phyloP scores from a whole-genome alignment of 2,113 vertebrate genomes.

The Myiozetetes cayanensis region DNA sequence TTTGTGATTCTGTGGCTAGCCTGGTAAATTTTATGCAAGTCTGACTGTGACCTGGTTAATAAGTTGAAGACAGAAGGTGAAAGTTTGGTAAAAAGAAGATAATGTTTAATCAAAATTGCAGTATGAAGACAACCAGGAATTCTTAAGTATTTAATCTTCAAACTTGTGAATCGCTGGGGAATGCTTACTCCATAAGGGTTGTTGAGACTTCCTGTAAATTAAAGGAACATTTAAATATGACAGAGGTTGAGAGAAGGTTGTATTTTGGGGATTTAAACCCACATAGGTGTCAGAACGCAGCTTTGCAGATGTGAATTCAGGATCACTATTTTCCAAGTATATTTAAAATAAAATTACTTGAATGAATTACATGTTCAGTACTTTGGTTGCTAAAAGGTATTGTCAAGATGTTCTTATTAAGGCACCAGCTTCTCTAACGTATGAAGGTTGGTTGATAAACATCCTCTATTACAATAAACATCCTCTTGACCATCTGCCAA shows the following conservation, averaged over 20 bases:
- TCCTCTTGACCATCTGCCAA: constrained; percentile 31
- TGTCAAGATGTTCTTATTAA: constrained; percentile 11
- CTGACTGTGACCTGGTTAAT: neutral
- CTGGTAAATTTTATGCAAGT: neutral
- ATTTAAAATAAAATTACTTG: neutral
- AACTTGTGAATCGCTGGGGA: fast-evolving
- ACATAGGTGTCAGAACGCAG: neutral
- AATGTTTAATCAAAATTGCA: neutral
- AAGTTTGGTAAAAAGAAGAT: neutral
- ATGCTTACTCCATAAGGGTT: neutral
- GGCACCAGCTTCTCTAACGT: neutral
- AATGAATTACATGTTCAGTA: neutral
- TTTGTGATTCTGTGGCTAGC: neutral
- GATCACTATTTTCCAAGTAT: neutral
- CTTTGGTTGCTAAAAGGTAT: neutral
- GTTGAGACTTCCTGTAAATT: neutral
- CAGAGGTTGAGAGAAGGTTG: neutral
- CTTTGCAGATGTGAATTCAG: neutral
- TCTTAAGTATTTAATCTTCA: neutral
- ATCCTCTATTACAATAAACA: constrained; percentile 56
- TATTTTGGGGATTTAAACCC: neutral
- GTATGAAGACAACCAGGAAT: neutral
- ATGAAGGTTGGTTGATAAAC: constrained; percentile 32
- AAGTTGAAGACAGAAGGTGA: neutral
- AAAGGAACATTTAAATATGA: neutral